Percentiles rank a stretch among this genome's conserved stretches.
Evolutionary conservation across 2,797 vertebrate species (phyloP).

Genomic region (Chromis chromis): DNA sequence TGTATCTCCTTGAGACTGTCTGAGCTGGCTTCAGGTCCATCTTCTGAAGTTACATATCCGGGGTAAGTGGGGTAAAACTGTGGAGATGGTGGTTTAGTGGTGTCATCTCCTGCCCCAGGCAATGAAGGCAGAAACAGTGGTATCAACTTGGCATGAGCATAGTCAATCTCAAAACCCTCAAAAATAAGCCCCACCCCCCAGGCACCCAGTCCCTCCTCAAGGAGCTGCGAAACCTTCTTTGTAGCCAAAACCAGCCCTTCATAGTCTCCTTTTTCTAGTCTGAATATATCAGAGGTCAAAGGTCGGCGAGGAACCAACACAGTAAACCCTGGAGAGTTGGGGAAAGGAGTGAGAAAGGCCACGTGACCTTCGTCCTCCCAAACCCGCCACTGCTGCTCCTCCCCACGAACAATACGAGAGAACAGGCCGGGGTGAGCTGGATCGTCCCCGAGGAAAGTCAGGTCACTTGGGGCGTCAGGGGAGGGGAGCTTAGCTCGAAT

Average conservation of each 20-base stretch:
- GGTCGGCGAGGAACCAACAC: slow-evolving; percentile 84
- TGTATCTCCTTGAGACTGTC: slow-evolving; percentile 68
- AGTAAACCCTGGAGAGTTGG: slow-evolving; percentile 83
- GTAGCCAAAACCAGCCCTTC: slow-evolving; percentile 72
- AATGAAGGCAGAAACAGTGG: slow-evolving; percentile 62
- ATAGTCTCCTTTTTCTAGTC: slow-evolving; percentile 76
- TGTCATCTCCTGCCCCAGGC: accelerated
- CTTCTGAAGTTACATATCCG: slow-evolving; percentile 82
- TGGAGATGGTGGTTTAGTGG: neutral
- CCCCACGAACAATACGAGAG: slow-evolving; percentile 82
- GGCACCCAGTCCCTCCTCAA: slow-evolving; percentile 72
- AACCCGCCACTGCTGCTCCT: slow-evolving; percentile 86
- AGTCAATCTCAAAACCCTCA: slow-evolving; percentile 86
- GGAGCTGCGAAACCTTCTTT: slow-evolving; percentile 68
- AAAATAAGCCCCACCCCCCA: slow-evolving; percentile 83
- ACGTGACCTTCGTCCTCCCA: slow-evolving; percentile 84
- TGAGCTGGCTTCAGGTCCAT: slow-evolving; percentile 76
- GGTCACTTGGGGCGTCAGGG: slow-evolving; percentile 56
- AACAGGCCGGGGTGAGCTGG: slow-evolving; percentile 75
- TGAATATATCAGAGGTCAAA: slow-evolving; percentile 83
- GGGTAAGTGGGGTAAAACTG: slow-evolving; percentile 77
- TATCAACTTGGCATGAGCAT: slow-evolving; percentile 85
- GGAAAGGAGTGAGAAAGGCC: slow-evolving; percentile 86
- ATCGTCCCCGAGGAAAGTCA: slow-evolving; percentile 77
- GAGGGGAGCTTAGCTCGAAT: slow-evolving; percentile 72